Conservation (phyloP, 2,113 vertebrate genomes). For the Emydocephalus ijimae region DNA sequence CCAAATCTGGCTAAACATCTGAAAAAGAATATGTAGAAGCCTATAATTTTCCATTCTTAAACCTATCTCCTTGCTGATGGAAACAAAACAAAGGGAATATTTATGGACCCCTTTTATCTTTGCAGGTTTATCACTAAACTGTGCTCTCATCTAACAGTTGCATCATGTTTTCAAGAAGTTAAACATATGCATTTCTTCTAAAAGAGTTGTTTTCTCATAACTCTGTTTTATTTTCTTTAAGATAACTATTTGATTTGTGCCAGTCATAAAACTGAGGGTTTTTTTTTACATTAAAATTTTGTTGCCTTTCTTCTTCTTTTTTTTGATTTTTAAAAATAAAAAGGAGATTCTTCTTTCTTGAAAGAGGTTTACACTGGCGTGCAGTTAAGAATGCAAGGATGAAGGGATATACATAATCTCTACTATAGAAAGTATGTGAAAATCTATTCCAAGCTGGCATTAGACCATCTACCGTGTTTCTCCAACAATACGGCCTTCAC, state of each 20-base stretch:
- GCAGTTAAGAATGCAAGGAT: slow-evolving; percentile 19
- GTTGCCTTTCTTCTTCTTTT: slow-evolving; percentile 31
- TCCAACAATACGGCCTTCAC: too few relatives aligned
- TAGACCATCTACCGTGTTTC: not conserved
- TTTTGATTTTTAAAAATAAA: too few relatives aligned
- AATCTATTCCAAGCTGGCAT: not conserved
- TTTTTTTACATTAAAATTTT: slow-evolving; percentile 49
- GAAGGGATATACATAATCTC: slow-evolving; percentile 23
- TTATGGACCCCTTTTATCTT: slow-evolving; percentile 52
- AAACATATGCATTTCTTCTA: slow-evolving; percentile 15
- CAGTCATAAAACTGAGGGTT: slow-evolving; percentile 44
- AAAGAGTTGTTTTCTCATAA: slow-evolving; percentile 39
- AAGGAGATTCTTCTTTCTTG: slow-evolving; percentile 10
- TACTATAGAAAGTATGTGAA: not conserved
- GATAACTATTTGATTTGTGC: slow-evolving; percentile 12
- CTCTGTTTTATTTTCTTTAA: slow-evolving; percentile 43
- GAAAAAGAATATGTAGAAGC: slow-evolving; percentile 43
- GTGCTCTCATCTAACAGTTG: slow-evolving; percentile 36
- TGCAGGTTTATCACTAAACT: slow-evolving; percentile 40
- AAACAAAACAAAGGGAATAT: slow-evolving; percentile 53
- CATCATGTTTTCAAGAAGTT: slow-evolving; percentile 40
- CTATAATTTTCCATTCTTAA: slow-evolving; percentile 10
- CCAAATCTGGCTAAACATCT: slow-evolving; percentile 17
- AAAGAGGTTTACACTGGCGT: slow-evolving; percentile 33
- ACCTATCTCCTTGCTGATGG: slow-evolving; percentile 27